Conservation (phyloP, 2,113 vertebrate genomes). For the Antechinus stuartii region DNA sequence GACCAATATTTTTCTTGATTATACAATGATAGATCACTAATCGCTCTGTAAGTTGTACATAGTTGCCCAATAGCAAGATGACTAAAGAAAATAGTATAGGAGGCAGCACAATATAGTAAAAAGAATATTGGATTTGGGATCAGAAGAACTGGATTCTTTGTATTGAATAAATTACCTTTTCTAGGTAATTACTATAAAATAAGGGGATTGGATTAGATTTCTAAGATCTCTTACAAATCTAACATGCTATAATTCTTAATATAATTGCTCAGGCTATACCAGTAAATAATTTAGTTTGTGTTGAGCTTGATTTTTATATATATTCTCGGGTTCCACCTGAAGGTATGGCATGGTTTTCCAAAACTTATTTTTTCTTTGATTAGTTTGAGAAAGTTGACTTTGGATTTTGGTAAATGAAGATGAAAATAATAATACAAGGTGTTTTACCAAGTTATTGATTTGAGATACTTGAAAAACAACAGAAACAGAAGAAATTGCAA, state of each 20-base stretch:
- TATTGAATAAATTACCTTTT: neutral
- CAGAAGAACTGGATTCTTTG: neutral
- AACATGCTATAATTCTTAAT: neutral
- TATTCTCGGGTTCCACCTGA: neutral
- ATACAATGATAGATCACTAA: neutral
- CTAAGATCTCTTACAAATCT: neutral
- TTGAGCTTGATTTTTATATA: neutral
- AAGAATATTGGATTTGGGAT: neutral
- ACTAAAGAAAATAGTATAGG: conserved; percentile 57
- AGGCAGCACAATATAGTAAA: neutral
- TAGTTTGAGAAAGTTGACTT: neutral
- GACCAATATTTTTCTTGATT: neutral
- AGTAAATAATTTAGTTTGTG: neutral
- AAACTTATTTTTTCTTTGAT: neutral
- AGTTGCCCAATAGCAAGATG: conserved; percentile 12
- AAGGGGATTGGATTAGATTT: neutral
- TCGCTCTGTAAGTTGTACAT: neutral
- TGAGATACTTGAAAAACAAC: conserved; percentile 8
- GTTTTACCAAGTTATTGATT: neutral
- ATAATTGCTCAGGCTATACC: neutral
- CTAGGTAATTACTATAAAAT: neutral
- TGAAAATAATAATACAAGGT: neutral
- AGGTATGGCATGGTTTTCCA: neutral
- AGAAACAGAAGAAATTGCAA: neutral
- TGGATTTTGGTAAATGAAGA: conserved; percentile 18